Base-by-base conservation (phyloP, 64 coral and sea anemone genomes). In the Montipora sp. region DNA sequence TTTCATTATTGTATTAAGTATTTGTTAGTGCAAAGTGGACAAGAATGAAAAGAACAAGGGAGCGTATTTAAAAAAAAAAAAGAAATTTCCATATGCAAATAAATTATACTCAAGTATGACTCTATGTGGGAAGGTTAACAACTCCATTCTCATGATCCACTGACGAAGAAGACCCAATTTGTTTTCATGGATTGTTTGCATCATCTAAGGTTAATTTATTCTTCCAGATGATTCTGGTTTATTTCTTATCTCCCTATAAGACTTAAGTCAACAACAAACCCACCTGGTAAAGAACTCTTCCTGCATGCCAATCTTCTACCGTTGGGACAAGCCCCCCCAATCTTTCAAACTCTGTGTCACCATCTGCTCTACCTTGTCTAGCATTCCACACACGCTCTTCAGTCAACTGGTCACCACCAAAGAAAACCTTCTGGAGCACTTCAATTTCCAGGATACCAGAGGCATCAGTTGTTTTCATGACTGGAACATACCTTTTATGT, bases 401-500 rank as follows among this genome's bases (percentile, higher is more conserved):
- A 43, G 83, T 87, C 59, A 87, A 47, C 60, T 87, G 83, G 65
- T 87, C 83, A 14, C 83, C 83, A 36, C 81, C 81, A 84, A 58
- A 84, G 46, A 80, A 80, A 5, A 80, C 14, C 46, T 80, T 80
- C 51, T 47, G 47, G 8, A 80, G 78, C 7, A 84, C 7, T 5
- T 57, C 58, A 63, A 59, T 65, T 65, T 57, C n/a, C 16, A 11
- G 4, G 23, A 36, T 63, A 13, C 59, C 81, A 63, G 19, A 19
- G 46, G 46, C 60, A 67, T 87, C 51, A 19, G 13, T 47, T 16
- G 45, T 61, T 15, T 87, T 61, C 8, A 48, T 69, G 44, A 69
- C 36, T 27, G 83, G 83, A 12, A 87, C 3, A 70, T 87, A 70
- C 20, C 67, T 87, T 21, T 70, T 14, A 69, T 87, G 77, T 20